phyloP scores from a whole-genome alignment of 1,140 invertebrate species.

The Ephestia elutella region DNA sequence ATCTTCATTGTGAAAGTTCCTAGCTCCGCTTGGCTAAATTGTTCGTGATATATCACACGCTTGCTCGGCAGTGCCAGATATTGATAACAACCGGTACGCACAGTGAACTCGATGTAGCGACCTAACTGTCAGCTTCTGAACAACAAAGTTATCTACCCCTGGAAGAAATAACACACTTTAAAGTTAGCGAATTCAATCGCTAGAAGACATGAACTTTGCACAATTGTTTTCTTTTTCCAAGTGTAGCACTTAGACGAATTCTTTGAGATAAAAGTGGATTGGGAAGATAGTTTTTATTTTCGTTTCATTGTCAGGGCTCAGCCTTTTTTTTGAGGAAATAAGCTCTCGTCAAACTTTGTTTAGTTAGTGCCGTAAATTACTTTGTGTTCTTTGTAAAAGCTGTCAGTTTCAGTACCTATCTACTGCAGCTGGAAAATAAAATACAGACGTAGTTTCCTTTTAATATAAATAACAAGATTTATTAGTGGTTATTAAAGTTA shows the following conservation, averaged over 20 bases:
- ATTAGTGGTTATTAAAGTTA: too few species aligned
- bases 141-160: slow-evolving; percentile 36
- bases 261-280: slow-evolving; percentile 19
- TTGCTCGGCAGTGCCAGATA: neutral
- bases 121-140: slow-evolving; percentile 36
- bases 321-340: slow-evolving; percentile 10
- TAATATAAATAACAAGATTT: too few species aligned
- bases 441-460: neutral
- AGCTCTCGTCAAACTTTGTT: neutral
- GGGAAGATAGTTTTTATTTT: slow-evolving; percentile 7
- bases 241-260: slow-evolving; percentile 35
- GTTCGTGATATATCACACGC: slow-evolving; percentile 8
- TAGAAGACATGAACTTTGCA: slow-evolving; percentile 45
- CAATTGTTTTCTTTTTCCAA: slow-evolving; percentile 56
- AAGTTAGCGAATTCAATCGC: slow-evolving; percentile 55
- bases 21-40: slow-evolving; percentile 6
- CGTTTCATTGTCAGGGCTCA: slow-evolving; percentile 6
- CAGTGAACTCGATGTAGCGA: slow-evolving; percentile 29
- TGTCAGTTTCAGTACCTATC: neutral
- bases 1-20: slow-evolving; percentile 22
- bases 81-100: slow-evolving; percentile 26
- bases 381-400: slow-evolving; percentile 4
- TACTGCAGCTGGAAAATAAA: neutral
- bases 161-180: slow-evolving; percentile 55
- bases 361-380: neutral